Conservation (phyloP, 2,113 vertebrate genomes). For the Datnioides undecimradiatus region DNA sequence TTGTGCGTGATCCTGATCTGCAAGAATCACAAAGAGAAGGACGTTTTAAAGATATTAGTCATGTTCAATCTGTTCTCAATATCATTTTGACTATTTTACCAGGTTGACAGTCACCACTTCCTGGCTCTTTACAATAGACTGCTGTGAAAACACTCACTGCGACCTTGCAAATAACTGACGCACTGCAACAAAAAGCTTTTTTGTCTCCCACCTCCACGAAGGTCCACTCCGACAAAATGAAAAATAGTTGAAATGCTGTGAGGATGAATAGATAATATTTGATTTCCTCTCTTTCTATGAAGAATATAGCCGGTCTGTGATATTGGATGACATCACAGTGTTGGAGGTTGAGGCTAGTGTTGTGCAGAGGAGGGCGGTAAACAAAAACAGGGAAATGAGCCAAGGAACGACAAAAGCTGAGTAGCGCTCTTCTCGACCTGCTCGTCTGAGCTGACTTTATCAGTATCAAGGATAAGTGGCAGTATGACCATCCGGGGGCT, state of each 20-base stretch:
- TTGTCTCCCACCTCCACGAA: not conserved
- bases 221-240: not conserved
- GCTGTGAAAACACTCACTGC: conserved; percentile 15
- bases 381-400: conserved; percentile 27
- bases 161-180: conserved; percentile 49
- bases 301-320: conserved; percentile 42
- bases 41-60: not conserved
- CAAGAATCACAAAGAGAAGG: conserved; percentile 48
- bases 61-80: not conserved
- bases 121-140: not conserved
- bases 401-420: conserved; percentile 1
- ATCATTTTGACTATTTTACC: not conserved
- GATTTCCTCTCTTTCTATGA: conserved; percentile 41
- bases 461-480: not conserved
- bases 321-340: conserved; percentile 52
- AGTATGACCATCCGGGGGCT: not conserved
- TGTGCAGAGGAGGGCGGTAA: conserved; percentile 42
- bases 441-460: not conserved
- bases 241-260: conserved; percentile 1
- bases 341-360: conserved; percentile 57
- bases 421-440: not conserved
- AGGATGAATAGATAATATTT: conserved; percentile 29
- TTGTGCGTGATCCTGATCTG: conserved; percentile 95
- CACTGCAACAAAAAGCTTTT: not conserved
- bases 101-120: conserved; percentile 12